Evolutionary conservation across 2,888 invertebrate genomes (phyloP).

Genomic region (Bruchidius siliquastri): DNA sequence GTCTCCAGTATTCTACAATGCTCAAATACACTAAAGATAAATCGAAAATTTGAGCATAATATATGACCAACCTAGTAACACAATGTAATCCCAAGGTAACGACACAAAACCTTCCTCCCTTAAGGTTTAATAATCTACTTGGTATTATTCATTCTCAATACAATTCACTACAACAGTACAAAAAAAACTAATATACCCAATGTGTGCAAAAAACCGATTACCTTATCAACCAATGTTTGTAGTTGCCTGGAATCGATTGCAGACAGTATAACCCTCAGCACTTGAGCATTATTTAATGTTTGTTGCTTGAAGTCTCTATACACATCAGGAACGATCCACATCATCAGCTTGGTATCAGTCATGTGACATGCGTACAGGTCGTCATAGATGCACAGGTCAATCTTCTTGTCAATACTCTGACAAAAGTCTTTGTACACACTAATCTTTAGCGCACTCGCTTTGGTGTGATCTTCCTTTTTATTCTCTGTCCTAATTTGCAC

Average conservation of each 20-base stretch:
- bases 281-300: conserved; percentile 80
- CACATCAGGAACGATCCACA: conserved; percentile 89
- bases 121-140: too few species aligned
- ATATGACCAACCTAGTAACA: too few species aligned
- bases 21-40: too few species aligned
- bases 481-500: conserved; percentile 59
- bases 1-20: too few species aligned
- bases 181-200: not conserved
- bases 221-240: conserved; percentile 84
- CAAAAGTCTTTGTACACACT: conserved; percentile 87
- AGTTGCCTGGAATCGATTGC: conserved; percentile 86
- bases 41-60: too few species aligned
- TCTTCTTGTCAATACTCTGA: conserved; percentile 67
- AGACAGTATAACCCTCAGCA: conserved; percentile 85
- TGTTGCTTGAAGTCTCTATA: conserved; percentile 86
- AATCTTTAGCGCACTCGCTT: conserved; percentile 66
- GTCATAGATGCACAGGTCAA: conserved; percentile 67
- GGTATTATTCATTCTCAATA: too few species aligned
- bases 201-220: conserved; percentile 47
- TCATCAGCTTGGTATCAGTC: conserved; percentile 81
- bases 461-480: conserved; percentile 48
- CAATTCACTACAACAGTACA: too few species aligned
- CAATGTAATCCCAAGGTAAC: too few species aligned
- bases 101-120: too few species aligned
- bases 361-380: conserved; percentile 88